Percentiles rank a stretch among this genome's conserved stretches.
Evolutionary conservation across 2,113 vertebrate genomes (phyloP).

Genomic region (Erinaceus europaeus): DNA sequence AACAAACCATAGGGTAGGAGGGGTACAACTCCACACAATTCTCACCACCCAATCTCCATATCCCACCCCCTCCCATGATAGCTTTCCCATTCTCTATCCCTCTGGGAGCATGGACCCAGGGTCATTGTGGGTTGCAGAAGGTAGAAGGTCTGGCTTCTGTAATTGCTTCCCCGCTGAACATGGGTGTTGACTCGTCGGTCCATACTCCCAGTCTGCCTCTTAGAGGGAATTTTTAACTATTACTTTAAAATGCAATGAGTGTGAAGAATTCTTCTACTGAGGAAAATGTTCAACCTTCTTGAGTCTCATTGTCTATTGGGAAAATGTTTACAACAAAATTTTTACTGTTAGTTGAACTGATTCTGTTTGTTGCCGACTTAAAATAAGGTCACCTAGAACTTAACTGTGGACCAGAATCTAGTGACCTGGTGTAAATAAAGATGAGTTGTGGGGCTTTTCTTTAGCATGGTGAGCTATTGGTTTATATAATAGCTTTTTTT

Average conservation of each 20-base stretch:
- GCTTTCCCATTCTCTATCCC: no score
- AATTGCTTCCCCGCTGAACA: no score
- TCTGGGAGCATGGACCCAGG: no score
- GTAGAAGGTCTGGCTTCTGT: no score
- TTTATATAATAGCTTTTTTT: neutral
- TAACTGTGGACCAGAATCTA: neutral
- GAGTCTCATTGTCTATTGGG: neutral
- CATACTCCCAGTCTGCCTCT: no score
- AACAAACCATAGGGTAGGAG: no score
- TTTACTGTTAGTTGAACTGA: neutral
- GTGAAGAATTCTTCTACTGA: neutral
- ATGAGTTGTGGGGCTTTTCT: neutral
- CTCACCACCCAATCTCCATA: no score
- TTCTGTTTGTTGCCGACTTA: neutral
- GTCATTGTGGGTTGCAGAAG: no score
- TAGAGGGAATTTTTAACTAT: neutral
- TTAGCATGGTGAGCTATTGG: neutral
- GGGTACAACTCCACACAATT: no score
- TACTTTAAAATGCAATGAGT: constrained; percentile 1
- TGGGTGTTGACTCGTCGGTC: no score
- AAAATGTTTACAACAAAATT: neutral
- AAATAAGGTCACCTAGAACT: neutral
- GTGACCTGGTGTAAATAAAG: neutral
- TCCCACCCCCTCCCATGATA: no score
- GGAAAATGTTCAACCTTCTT: neutral